phyloP scores from a whole-genome alignment of 2,888 invertebrate genomes.

The Dinocampus coccinellae region DNA sequence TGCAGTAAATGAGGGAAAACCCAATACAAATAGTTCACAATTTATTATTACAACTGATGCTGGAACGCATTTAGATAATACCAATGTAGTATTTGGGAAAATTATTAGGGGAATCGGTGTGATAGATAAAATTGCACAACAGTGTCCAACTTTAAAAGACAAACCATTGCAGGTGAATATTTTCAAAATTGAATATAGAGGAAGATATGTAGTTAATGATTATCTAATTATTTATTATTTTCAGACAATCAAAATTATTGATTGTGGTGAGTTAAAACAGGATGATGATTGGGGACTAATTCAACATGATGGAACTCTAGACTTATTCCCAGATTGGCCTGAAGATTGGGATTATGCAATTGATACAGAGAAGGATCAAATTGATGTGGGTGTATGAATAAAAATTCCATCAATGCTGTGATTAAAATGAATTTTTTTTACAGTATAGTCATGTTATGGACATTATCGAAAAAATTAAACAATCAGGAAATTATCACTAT shows the following conservation, averaged over 20 bases:
- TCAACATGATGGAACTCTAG: constrained; percentile 80
- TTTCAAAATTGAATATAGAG: constrained; percentile 1
- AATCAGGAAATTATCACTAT: constrained; percentile 81
- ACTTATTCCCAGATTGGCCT: constrained; percentile 83
- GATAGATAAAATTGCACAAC: constrained; percentile 77
- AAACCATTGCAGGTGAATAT: constrained; percentile 73
- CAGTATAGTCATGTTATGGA: constrained; percentile 71
- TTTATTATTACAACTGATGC: constrained; percentile 89
- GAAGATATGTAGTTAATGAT: constrained; percentile 11
- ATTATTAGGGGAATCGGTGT: constrained; percentile 83
- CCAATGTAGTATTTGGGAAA: constrained; percentile 86
- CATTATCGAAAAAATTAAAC: constrained; percentile 76
- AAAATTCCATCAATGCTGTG: constrained; percentile 2
- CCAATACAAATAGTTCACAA: constrained; percentile 93
- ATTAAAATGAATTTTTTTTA: constrained; percentile 44
- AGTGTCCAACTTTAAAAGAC: constrained; percentile 73
- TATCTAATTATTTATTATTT: constrained; percentile 24
- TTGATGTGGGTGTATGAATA: constrained; percentile 41
- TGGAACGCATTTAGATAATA: constrained; percentile 83
- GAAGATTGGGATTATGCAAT: constrained; percentile 75
- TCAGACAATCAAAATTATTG: constrained; percentile 59
- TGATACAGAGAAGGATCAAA: constrained; percentile 28
- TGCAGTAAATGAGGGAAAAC: constrained; percentile 83
- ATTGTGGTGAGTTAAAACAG: constrained; percentile 80
- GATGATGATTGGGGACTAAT: constrained; percentile 77